Evolutionary conservation across 2,113 vertebrate species (phyloP), one percentile per base, ranked within the genome.

Genomic region (Sinocyclocheilus grahami): DNA sequence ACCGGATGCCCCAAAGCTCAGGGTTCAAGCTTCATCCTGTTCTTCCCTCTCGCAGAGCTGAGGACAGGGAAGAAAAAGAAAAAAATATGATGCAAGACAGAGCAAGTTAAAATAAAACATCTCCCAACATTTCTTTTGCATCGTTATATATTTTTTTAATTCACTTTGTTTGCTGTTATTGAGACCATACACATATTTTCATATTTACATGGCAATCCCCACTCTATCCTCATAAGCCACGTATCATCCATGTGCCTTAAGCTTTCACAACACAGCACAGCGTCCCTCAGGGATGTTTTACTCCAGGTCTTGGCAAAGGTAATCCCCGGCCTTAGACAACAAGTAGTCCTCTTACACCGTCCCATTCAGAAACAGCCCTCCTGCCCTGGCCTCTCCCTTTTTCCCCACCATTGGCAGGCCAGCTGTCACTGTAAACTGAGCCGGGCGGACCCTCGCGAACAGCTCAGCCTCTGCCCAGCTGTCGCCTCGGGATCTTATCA

Each of bases 401-500:
- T 82, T 5, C 62, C 62, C 60, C 77, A 76, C 84, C 62, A 55
- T 67, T 63, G 78, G 42, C 55, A 39, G 11, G 53, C 82, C 87
- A 86, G 85, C 82, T 88, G 86, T 82, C 46, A 37, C 63, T 85
- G 87, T 82, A 89, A 89, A 87, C 65, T 72, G 87, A 90, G 82
- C 78, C 48, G 85, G 78, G 86, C 75, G 87, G 82, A 78, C 87
- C 85, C 63, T 82, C 18, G 14, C n/a, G 33, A 72, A 80, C 63
- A 53, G 46, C 65, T 83, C 79, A 84, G 67, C 55, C 74, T 83
- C 81, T 83, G 81, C 48, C 67, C 77, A 67, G 55, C 81, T 87
- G 33, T 60, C 83, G 79, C 82, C 82, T 63, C 55, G 69, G 85
- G 87, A 85, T 90, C 83, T 88, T 82, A 88, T 90, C 89, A 88